phyloP scores from a whole-genome alignment of 2,113 vertebrate species.

The Colius striatus region DNA sequence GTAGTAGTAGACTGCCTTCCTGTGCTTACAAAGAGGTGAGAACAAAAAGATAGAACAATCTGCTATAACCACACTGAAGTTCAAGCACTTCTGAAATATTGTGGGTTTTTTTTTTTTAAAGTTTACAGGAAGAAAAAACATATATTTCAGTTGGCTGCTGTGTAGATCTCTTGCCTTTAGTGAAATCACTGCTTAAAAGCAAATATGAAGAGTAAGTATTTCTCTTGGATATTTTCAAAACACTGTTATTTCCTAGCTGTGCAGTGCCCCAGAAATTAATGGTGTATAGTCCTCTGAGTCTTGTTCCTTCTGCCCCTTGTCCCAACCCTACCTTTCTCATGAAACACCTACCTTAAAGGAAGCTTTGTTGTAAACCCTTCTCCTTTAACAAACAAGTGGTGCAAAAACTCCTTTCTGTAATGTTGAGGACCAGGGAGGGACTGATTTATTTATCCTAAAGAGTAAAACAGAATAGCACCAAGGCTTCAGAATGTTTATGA shows the following conservation, averaged over 20 bases:
- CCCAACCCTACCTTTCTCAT: not conserved
- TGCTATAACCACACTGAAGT: not conserved
- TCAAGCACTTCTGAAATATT: slow-evolving; percentile 45
- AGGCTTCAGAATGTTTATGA: not conserved
- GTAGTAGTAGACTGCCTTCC: slow-evolving; percentile 94
- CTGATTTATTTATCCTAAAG: not conserved
- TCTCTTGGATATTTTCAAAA: not conserved
- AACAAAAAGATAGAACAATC: not conserved
- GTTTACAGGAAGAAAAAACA: slow-evolving; percentile 86
- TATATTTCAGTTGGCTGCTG: slow-evolving; percentile 89
- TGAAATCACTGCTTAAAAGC: slow-evolving; percentile 86
- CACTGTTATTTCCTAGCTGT: not conserved
- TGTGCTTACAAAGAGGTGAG: slow-evolving; percentile 90
- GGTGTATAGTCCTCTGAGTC: not conserved
- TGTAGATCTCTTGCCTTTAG: slow-evolving; percentile 91
- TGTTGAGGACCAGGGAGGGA: not conserved
- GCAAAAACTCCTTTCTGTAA: not conserved
- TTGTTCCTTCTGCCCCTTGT: not conserved
- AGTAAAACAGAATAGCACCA: not conserved
- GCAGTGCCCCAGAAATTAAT: not conserved
- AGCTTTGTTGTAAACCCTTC: not conserved
- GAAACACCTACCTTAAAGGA: not conserved
- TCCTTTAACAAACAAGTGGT: not conserved
- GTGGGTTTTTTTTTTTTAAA: slow-evolving; percentile 61
- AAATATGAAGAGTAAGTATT: slow-evolving; percentile 92